Evolutionary conservation across 2,113 vertebrate genomes (phyloP).

Genomic region (Labeo catla): DNA sequence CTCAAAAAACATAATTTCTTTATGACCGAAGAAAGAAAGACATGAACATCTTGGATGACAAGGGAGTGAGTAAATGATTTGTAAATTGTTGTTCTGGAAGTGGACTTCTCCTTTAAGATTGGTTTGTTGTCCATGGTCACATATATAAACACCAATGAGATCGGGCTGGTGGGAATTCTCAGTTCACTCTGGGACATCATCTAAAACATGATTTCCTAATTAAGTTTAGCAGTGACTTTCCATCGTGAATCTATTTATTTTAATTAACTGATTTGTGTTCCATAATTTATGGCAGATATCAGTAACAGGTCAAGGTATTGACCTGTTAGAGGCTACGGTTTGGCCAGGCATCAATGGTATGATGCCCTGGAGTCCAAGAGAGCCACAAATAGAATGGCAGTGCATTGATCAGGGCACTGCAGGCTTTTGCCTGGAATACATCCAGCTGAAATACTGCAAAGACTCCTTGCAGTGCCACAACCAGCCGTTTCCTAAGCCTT

Average conservation of each 20-base stretch:
- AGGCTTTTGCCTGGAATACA: slow-evolving; percentile 20
- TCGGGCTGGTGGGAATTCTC: not conserved
- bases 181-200: not conserved
- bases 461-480: slow-evolving; percentile 15
- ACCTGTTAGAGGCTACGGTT: slow-evolving; percentile 26
- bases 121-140: too few species aligned
- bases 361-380: slow-evolving; percentile 25
- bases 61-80: too few species aligned
- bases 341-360: slow-evolving; percentile 16
- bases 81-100: too few species aligned
- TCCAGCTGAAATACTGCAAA: slow-evolving; percentile 29
- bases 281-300: slow-evolving; percentile 31
- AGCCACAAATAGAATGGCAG: slow-evolving; percentile 54
- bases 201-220: slow-evolving; percentile 17
- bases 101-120: too few species aligned
- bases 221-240: not conserved
- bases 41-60: too few species aligned
- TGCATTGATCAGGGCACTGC: slow-evolving; percentile 15
- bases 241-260: slow-evolving; percentile 15
- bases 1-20: too few species aligned
- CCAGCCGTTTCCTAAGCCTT: slow-evolving; percentile 29
- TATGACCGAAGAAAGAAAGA: too few species aligned
- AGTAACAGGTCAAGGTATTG: slow-evolving; percentile 45
- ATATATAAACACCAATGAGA: not conserved
- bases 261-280: slow-evolving; percentile 41